Evolutionary conservation across 2,797 vertebrate genomes (phyloP).

Genomic region (Manis pentadactyla): DNA sequence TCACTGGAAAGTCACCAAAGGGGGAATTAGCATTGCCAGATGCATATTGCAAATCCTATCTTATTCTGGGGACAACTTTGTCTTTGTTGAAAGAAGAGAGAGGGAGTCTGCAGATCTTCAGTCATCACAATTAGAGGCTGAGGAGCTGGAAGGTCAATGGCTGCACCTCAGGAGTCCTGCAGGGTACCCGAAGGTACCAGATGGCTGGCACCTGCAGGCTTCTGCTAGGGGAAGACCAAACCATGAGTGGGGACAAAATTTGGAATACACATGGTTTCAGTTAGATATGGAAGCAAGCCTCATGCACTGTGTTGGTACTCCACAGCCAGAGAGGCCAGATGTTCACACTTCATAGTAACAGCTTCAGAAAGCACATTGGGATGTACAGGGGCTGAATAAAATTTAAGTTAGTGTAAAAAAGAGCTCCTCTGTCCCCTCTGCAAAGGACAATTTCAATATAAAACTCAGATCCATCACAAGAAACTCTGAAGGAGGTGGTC

Average conservation of each 20-base stretch:
- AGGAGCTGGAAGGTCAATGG: not conserved
- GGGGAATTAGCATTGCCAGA: constrained; percentile 40
- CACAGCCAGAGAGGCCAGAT: not conserved
- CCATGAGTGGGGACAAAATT: not conserved
- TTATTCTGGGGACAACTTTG: not conserved
- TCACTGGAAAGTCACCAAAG: constrained; percentile 43
- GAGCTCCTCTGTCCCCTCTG: not conserved
- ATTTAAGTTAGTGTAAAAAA: not conserved
- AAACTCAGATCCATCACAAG: not conserved
- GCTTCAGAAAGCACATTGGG: not conserved
- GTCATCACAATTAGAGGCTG: not conserved
- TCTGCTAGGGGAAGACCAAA: not conserved
- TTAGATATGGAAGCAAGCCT: not conserved
- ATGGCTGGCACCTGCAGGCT: not conserved
- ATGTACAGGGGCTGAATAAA: not conserved
- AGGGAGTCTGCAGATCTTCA: not conserved
- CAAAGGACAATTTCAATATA: not conserved
- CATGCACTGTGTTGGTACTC: not conserved
- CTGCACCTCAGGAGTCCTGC: no score
- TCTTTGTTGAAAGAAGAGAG: not conserved
- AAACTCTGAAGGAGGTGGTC: not conserved
- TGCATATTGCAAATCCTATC: not conserved
- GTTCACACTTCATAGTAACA: not conserved
- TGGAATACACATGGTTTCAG: not conserved
- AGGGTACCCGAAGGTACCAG: not conserved